Base-by-base conservation (phyloP, 2,797 vertebrate species). In the Gallinago solitaria region DNA sequence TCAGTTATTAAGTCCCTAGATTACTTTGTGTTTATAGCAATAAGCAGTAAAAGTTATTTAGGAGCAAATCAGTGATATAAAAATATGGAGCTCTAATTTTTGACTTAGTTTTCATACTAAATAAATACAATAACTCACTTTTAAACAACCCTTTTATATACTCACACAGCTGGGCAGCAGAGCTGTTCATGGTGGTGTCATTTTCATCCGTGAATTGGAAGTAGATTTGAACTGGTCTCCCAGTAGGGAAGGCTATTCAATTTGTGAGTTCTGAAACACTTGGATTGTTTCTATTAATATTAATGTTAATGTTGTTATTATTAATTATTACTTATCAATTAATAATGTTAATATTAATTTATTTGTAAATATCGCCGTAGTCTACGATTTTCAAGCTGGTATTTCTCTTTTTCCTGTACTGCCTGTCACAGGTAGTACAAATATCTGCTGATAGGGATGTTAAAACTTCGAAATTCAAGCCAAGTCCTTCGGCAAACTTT, bases 401-500 rank as follows among this genome's bases (percentile, higher is more conserved):
- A 3, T 74, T 89, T 91, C 13, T 93, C 9, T 79, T 33, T 73
- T 60, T 16, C 57, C 50, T 83, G 39, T 39, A 39, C 39, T 14
- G 39, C 39, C 39, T 71, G 32, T 87, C 4, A 1, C 24, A 37
- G 45, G 33, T 10, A 6, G 45, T 32, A 54, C 48, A 75, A 37
- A 18, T 71, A 9, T 21, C 19, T 75, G 33, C 59, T 48, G 37
- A 25, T 32, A 48, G 17, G 28, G 43, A 33, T 50, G 25, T 32
- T 78, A 33, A 45, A 54, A 76, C 83, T 78, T 83, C 13, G 50
- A 54, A 33, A 71, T 57, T 91, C 57, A 11, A 77, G 28, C 23
- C 43, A 50, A 92, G 43, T 87, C 90, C 63, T 89, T 80, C 51
- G 83, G 39, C 47, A 90, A 78, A 87, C 78, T 92, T 93, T 24